Evolutionary conservation across 2,797 vertebrate genomes (phyloP).

Genomic region (Todus mexicanus): DNA sequence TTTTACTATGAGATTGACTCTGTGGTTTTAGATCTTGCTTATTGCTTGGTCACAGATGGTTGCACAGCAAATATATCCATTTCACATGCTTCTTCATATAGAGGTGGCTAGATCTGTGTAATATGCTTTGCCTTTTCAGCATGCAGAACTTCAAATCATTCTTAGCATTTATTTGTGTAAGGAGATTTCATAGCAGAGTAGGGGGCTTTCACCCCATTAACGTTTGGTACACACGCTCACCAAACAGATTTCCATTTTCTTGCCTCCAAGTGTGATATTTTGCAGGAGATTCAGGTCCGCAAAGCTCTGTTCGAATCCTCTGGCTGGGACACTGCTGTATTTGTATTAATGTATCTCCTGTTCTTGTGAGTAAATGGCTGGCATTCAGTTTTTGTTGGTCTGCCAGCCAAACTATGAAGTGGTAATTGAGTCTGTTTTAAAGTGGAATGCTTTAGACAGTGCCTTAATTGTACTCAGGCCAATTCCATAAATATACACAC

Average conservation of each 20-base stretch:
- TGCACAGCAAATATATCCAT: not conserved
- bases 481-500: constrained; percentile 21
- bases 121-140: not conserved
- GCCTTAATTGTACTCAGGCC: constrained; percentile 53
- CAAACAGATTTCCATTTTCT: not conserved
- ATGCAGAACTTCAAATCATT: not conserved
- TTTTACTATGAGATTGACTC: not conserved
- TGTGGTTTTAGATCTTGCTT: not conserved
- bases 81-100: not conserved
- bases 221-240: not conserved
- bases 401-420: constrained; percentile 55
- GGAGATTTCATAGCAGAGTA: not conserved
- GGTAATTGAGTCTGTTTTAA: constrained; percentile 59
- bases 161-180: not conserved
- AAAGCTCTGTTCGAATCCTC: not conserved
- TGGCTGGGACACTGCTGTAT: not conserved
- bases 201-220: not conserved
- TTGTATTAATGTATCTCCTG: constrained; percentile 60
- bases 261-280: not conserved
- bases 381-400: constrained; percentile 60
- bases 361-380: constrained; percentile 56
- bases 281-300: not conserved
- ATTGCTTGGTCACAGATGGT: constrained; percentile 9
- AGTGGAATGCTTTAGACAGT: constrained; percentile 58
- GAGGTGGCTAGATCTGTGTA: not conserved